Evolutionary conservation across 2,797 vertebrate species (phyloP).

Genomic region (Poeciliopsis presidionis): DNA sequence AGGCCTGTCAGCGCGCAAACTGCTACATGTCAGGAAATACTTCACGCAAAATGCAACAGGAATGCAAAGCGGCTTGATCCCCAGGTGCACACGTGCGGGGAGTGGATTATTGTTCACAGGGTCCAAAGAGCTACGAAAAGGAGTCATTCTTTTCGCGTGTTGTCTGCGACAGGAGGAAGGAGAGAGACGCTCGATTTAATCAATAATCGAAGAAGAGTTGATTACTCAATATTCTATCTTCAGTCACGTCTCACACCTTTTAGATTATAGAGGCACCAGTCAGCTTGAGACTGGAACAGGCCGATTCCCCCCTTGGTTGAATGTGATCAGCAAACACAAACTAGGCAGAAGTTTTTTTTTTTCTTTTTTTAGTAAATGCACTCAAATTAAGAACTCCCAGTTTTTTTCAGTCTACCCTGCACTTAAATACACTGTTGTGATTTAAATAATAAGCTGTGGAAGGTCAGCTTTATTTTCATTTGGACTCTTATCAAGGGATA

Average conservation of each 20-base stretch:
- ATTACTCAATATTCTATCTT: background rate
- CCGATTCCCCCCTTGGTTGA: background rate
- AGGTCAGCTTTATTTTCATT: background rate
- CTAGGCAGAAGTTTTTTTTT: background rate
- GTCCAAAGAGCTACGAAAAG: background rate
- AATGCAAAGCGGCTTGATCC: constrained; percentile 68
- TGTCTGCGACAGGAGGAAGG: background rate
- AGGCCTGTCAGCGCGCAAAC: constrained; percentile 48
- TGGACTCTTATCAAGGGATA: background rate
- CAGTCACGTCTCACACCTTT: background rate
- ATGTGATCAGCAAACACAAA: background rate
- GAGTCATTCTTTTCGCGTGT: background rate
- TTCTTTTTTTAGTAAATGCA: background rate
- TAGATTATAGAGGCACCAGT: background rate
- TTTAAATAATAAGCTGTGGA: background rate
- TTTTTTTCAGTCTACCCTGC: background rate
- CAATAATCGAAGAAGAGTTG: background rate
- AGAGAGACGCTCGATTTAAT: background rate
- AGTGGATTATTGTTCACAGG: background rate
- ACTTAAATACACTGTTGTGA: background rate
- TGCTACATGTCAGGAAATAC: constrained; percentile 48
- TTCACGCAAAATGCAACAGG: constrained; percentile 69
- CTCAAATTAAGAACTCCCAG: background rate
- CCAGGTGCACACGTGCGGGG: constrained; percentile 23
- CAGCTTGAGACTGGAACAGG: background rate